Percentiles rank a stretch among this genome's conserved stretches.
Evolutionary conservation across 2,888 invertebrate genomes (phyloP).

Genomic region (Stomorhina lunata): DNA sequence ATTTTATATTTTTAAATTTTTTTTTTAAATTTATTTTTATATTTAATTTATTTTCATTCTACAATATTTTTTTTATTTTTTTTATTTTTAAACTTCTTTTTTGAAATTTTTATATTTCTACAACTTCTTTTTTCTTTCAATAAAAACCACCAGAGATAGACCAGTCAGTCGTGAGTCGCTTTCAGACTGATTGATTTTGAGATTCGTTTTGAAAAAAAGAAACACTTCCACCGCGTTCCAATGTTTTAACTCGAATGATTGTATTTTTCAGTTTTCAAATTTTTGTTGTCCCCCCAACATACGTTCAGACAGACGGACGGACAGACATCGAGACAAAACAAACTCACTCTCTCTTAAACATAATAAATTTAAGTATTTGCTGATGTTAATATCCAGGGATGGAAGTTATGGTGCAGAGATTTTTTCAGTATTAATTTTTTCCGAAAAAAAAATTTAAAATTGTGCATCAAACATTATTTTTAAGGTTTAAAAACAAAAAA

Average conservation of each 20-base stretch:
- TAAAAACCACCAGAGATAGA: conserved; percentile 4
- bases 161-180: too few species aligned
- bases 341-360: not conserved
- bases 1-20: too few species aligned
- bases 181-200: conserved; percentile 37
- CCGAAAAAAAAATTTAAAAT: too few species aligned
- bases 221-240: conserved; percentile 71
- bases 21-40: too few species aligned
- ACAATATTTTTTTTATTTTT: not conserved
- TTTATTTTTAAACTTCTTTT: not conserved
- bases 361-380: conserved; percentile 19
- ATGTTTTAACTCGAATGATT: conserved; percentile 73
- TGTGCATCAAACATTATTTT: too few species aligned
- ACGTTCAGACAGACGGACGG: conserved; percentile 19
- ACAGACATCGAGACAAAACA: not conserved
- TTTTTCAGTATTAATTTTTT: too few species aligned
- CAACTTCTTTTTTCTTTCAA: conserved; percentile 62
- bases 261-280: conserved; percentile 24
- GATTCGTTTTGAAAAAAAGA: conserved; percentile 28
- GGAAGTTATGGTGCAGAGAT: too few species aligned
- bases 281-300: conserved; percentile 49
- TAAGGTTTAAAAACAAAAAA: too few species aligned
- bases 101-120: not conserved
- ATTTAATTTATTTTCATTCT: too few species aligned
- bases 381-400: not conserved